These are phyloP conservation scores for Trichogramma pretiosum DNA, from an alignment of 1,140 invertebrate species.

Conservation along the genomic window DNA sequence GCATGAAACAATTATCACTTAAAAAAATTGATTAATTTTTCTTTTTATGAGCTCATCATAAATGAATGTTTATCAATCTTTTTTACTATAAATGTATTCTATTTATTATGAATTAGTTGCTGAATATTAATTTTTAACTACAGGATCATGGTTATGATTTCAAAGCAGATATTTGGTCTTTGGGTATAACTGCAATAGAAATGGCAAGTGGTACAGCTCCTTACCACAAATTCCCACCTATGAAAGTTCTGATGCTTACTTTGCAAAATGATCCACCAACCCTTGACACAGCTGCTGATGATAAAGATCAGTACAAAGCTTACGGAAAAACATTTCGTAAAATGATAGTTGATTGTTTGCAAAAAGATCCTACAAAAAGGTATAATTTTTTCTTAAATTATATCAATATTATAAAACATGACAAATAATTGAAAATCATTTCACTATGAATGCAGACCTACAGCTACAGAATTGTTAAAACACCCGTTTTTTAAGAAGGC, in stretches of 20 bases:
- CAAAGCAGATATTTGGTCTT: conserved; percentile 99
- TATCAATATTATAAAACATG: too few species aligned
- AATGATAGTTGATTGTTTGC: conserved; percentile 88
- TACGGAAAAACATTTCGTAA: conserved; percentile 97
- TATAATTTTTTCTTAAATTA: too few species aligned
- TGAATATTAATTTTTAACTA: conserved; percentile 34
- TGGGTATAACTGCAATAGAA: conserved; percentile 98
- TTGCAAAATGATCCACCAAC: conserved; percentile 97
- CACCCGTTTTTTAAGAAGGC: conserved; percentile 99
- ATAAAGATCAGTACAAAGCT: conserved; percentile 95
- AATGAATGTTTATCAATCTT: background rate
- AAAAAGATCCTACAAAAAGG: conserved; percentile 90
- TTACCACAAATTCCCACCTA: conserved; percentile 97
- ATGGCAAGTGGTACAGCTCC: conserved; percentile 97
- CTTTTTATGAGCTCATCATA: background rate
- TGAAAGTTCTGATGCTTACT: conserved; percentile 98
- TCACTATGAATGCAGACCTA: conserved; percentile 60
- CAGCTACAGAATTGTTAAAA: conserved; percentile 94
- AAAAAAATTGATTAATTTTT: background rate
- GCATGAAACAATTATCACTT: too few species aligned
- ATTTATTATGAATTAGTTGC: too few species aligned
- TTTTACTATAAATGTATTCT: too few species aligned
- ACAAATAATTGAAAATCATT: too few species aligned
- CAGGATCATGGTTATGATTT: conserved; percentile 97
- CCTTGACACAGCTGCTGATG: conserved; percentile 88